Evolutionary conservation across 2,113 vertebrate species (phyloP).

Genomic region (Jaculus jaculus): DNA sequence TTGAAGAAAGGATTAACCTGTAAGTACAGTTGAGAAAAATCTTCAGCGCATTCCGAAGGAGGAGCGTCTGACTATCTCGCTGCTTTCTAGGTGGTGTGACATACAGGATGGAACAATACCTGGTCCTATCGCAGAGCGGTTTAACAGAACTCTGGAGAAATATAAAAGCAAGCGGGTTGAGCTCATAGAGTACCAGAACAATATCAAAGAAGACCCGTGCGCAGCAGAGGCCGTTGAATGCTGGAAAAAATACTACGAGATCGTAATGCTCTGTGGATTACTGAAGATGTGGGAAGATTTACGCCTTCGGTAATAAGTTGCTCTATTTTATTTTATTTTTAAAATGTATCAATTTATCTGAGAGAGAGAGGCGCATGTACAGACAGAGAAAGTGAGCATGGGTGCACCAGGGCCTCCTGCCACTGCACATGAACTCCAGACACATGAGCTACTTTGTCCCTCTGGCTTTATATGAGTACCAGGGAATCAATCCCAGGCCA

Average conservation of each 20-base stretch:
- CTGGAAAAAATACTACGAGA: slow-evolving; percentile 84
- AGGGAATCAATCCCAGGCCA: too few species aligned
- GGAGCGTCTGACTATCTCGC: background rate
- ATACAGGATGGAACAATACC: slow-evolving; percentile 82
- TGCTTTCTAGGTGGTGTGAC: slow-evolving; percentile 81
- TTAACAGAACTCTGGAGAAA: slow-evolving; percentile 81
- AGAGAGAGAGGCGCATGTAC: too few species aligned
- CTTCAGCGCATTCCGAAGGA: background rate
- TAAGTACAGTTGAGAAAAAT: slow-evolving; percentile 74
- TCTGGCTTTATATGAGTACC: too few species aligned
- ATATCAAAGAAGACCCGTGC: slow-evolving; percentile 79
- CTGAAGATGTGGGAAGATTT: slow-evolving; percentile 83
- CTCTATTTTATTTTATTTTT: background rate
- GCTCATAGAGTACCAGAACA: slow-evolving; percentile 81
- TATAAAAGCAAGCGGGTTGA: slow-evolving; percentile 80
- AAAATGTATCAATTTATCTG: too few species aligned
- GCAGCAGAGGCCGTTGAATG: slow-evolving; percentile 82
- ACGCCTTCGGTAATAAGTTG: slow-evolving; percentile 71
- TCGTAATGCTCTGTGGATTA: slow-evolving; percentile 81
- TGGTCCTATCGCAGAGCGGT: slow-evolving; percentile 80
- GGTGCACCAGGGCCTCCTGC: too few species aligned
- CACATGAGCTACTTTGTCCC: too few species aligned
- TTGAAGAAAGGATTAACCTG: slow-evolving; percentile 86
- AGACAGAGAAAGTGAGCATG: too few species aligned
- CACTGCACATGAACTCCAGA: too few species aligned